These are phyloP conservation scores for Vicugna pacos DNA, from an alignment of 2,113 vertebrate genomes.

Conservation along the genomic window DNA sequence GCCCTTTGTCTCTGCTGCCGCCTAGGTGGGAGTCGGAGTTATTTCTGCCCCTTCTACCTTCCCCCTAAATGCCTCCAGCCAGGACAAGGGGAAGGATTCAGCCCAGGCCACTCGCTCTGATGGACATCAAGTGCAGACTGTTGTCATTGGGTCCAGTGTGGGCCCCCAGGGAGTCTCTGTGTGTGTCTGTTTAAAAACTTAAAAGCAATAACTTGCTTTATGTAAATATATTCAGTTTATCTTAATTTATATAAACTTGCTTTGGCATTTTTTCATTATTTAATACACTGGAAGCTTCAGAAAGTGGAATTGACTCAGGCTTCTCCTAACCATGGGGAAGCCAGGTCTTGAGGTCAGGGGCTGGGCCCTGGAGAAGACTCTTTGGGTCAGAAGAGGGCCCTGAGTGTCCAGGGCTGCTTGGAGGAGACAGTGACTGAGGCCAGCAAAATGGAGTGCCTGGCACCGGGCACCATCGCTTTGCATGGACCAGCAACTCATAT, in stretches of 20 bases:
- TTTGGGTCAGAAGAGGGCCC: neutral
- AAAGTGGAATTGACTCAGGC: neutral
- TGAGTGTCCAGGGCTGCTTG: too few species aligned
- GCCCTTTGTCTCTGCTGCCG: neutral
- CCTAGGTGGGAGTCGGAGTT: too few species aligned
- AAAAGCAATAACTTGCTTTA: neutral
- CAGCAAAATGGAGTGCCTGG: fast-evolving
- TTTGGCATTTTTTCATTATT: neutral
- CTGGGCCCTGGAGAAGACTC: neutral
- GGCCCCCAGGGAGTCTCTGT: neutral
- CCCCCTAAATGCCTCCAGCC: neutral
- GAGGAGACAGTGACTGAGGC: neutral
- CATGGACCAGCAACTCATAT: neutral
- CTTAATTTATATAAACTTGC: neutral
- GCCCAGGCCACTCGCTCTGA: neutral
- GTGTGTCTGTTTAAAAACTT: neutral
- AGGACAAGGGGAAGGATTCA: too few species aligned
- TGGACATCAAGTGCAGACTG: too few species aligned
- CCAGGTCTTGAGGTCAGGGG: too few species aligned
- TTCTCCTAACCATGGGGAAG: neutral
- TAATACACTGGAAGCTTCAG: neutral
- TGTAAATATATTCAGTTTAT: neutral
- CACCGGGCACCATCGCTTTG: neutral
- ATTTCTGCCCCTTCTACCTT: neutral
- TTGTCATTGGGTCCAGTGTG: neutral